Evolutionary conservation across 35 echinoderm and acorn worm genomes (phyloP).

Genomic region (Stichopus chloronotus): DNA sequence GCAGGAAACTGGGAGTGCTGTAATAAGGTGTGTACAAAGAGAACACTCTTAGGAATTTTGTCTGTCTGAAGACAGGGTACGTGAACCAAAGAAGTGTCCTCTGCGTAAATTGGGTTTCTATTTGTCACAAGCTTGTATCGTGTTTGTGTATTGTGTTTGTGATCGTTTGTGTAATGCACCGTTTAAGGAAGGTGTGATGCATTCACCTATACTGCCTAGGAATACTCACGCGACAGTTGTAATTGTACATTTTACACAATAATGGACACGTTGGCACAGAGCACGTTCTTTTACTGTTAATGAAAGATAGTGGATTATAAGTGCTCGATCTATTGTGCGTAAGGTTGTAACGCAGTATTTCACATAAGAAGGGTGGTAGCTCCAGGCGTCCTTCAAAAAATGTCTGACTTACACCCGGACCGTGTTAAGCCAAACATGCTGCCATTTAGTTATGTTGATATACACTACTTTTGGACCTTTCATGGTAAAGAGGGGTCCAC

Average conservation of each 20-base stretch:
- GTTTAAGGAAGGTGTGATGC: conserved; percentile 50
- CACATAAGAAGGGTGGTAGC: conserved; percentile 12
- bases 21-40: conserved; percentile 29
- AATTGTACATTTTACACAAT: conserved; percentile 34
- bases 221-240: conserved; percentile 59
- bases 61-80: not conserved
- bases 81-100: not conserved
- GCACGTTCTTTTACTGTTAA: conserved; percentile 51
- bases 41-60: conserved; percentile 17
- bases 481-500: conserved; percentile 12
- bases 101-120: conserved; percentile 25
- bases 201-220: conserved; percentile 62
- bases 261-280: conserved; percentile 63
- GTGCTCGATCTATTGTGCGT: conserved; percentile 14
- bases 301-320: conserved; percentile 56
- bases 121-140: conserved; percentile 44
- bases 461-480: conserved; percentile 56
- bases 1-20: not conserved
- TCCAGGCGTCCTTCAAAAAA: conserved; percentile 38
- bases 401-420: conserved; percentile 59
- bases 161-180: conserved; percentile 52
- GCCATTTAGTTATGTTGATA: conserved; percentile 53
- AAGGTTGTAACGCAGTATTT: conserved; percentile 55
- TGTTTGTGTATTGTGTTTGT: conserved; percentile 39
- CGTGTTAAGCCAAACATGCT: conserved; percentile 53